Conservation (phyloP, 2,888 invertebrate genomes). For the Ernsta delagoae region DNA sequence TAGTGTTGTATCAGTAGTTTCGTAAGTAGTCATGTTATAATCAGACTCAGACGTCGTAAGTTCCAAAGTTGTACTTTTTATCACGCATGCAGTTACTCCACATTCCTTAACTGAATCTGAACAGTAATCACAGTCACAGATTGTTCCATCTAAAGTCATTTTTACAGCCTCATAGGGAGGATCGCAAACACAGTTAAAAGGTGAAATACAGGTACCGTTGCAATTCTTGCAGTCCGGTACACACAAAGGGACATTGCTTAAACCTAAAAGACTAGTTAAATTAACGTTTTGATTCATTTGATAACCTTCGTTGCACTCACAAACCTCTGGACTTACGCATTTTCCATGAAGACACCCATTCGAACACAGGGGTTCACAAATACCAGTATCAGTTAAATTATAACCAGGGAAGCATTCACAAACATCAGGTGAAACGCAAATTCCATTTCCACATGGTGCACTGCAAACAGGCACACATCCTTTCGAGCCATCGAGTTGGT, state of each 20-base stretch:
- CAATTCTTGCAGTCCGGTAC: constrained; percentile 41
- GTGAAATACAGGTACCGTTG: constrained; percentile 53
- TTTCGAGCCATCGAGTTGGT: constrained; percentile 28
- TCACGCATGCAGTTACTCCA: constrained; percentile 38
- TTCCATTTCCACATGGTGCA: constrained; percentile 74
- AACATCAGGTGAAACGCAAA: constrained; percentile 71
- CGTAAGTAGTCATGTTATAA: neutral
- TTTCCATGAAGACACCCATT: constrained; percentile 46
- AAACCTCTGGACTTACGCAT: constrained; percentile 48
- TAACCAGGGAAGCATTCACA: constrained; percentile 74
- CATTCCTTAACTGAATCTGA: constrained; percentile 34
- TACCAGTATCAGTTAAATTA: constrained; percentile 47
- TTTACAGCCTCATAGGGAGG: constrained; percentile 41
- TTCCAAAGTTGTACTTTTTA: neutral
- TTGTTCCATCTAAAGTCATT: constrained; percentile 3
- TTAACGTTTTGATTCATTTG: constrained; percentile 24
- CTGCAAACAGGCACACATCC: constrained; percentile 58
- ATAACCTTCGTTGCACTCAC: constrained; percentile 33
- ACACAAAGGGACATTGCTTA: constrained; percentile 28
- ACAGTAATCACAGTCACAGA: constrained; percentile 37
- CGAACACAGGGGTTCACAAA: constrained; percentile 61
- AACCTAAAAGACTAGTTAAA: neutral
- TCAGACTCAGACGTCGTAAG: neutral
- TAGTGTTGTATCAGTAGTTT: neutral
- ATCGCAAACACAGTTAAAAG: constrained; percentile 65